These are phyloP conservation scores for Anomalospiza imberbis DNA, from an alignment of 2,797 vertebrate species.

Conservation along the genomic window DNA sequence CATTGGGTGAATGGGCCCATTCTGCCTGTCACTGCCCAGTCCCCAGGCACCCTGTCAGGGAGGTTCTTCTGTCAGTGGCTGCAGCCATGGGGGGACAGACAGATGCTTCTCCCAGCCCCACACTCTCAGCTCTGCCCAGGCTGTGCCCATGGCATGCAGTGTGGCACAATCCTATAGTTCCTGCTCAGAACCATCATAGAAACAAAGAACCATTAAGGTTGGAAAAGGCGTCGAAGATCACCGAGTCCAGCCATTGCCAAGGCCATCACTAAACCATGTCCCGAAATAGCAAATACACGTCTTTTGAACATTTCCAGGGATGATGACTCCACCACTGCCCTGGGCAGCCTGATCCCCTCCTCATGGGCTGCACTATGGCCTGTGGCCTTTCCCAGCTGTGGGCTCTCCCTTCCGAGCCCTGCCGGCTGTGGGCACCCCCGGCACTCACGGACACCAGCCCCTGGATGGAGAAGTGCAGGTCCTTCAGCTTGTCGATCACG, in stretches of 20 bases:
- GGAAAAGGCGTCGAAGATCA: neutral
- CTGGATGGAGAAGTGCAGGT: conserved; percentile 80
- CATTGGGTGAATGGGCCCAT: neutral
- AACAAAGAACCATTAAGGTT: neutral
- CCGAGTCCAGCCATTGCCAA: neutral
- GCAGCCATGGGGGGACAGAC: rapidly evolving
- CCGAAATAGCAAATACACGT: neutral
- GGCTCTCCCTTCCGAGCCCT: rapidly evolving
- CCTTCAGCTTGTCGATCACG: conserved; percentile 80
- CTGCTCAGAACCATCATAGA: neutral
- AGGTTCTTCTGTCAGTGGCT: neutral
- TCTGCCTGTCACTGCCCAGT: neutral
- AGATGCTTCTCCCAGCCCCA: neutral
- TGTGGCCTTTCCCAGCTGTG: neutral
- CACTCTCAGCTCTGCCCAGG: neutral
- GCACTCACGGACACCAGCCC: conserved; percentile 83
- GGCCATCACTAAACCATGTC: neutral
- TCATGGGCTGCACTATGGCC: rapidly evolving
- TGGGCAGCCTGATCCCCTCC: neutral
- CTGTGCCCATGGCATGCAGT: neutral
- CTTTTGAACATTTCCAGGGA: neutral
- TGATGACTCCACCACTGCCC: neutral
- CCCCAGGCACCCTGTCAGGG: neutral
- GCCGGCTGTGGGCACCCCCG: rapidly evolving
- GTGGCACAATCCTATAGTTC: neutral